A percentile compares a stretch with the other conserved stretches of the same genome.
These are phyloP conservation scores for Brachyptera risi DNA, from an alignment of 2,888 invertebrate genomes.

Conservation along the genomic window DNA sequence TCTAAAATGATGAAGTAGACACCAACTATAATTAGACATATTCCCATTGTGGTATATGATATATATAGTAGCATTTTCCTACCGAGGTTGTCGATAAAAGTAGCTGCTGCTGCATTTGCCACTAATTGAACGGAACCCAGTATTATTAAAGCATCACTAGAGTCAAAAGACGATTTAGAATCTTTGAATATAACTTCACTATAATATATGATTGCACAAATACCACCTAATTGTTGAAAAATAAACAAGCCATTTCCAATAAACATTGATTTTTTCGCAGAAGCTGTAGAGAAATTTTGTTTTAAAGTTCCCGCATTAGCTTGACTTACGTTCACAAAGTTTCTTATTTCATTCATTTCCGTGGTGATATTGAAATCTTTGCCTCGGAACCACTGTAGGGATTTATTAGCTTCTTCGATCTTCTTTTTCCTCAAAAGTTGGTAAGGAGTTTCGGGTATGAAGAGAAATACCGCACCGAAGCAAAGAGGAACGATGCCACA, in stretches of 20 bases:
- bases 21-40: too few relatives aligned
- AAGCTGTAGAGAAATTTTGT: too few relatives aligned
- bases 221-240: background rate
- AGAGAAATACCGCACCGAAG: constrained; percentile 65
- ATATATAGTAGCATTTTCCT: too few relatives aligned
- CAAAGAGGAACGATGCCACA: constrained; percentile 63
- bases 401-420: background rate
- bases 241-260: too few relatives aligned
- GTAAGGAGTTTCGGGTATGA: constrained; percentile 84
- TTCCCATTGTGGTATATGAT: too few relatives aligned
- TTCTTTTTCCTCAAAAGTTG: background rate
- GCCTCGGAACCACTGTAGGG: background rate
- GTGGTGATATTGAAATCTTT: background rate
- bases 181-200: background rate
- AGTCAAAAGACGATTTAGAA: background rate
- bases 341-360: background rate
- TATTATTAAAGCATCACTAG: too few relatives aligned
- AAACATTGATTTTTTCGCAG: too few relatives aligned
- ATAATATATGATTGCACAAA: background rate
- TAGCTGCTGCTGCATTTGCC: too few relatives aligned
- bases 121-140: too few relatives aligned
- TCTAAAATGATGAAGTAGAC: too few relatives aligned
- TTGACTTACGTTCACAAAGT: background rate
- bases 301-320: too few relatives aligned
- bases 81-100: too few relatives aligned